A percentile compares a stretch with the other conserved stretches of the same genome.
Evolutionary conservation across 2,797 vertebrate species (phyloP).

Genomic region (Pogoniulus pusillus): DNA sequence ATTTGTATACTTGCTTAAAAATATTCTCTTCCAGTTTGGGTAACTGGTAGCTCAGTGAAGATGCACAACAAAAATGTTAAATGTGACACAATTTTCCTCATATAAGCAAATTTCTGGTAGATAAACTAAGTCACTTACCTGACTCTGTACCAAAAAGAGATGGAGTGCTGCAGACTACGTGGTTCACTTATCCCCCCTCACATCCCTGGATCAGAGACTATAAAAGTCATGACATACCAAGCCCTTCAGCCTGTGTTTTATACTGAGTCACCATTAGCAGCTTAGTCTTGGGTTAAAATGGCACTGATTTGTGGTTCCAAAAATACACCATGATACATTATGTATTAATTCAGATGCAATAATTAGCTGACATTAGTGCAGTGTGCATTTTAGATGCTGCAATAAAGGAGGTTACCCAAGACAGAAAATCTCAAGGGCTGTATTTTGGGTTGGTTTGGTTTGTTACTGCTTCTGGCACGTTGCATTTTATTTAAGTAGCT

Average conservation of each 20-base stretch:
- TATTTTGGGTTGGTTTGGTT: not conserved
- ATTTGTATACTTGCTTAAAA: not conserved
- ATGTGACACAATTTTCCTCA: not conserved
- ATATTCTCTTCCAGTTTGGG: not conserved
- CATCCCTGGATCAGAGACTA: not conserved
- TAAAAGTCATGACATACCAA: not conserved
- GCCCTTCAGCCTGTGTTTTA: not conserved
- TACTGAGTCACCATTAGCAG: not conserved
- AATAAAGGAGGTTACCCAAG: not conserved
- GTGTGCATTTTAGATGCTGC: not conserved
- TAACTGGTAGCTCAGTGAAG: not conserved
- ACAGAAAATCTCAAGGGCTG: not conserved
- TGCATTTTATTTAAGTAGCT: conserved; percentile 21
- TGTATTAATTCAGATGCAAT: not conserved
- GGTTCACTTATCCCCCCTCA: not conserved
- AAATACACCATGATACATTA: not conserved
- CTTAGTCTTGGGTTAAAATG: not conserved
- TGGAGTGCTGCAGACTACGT: not conserved
- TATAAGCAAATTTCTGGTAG: not conserved
- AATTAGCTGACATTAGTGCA: not conserved
- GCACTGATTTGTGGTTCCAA: not conserved
- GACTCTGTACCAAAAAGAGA: not conserved
- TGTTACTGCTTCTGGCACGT: not conserved
- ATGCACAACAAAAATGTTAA: not conserved
- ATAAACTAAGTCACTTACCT: not conserved